Evolutionary conservation across 2,888 invertebrate genomes (phyloP).

Genomic region (Cataglyphis livida): DNA sequence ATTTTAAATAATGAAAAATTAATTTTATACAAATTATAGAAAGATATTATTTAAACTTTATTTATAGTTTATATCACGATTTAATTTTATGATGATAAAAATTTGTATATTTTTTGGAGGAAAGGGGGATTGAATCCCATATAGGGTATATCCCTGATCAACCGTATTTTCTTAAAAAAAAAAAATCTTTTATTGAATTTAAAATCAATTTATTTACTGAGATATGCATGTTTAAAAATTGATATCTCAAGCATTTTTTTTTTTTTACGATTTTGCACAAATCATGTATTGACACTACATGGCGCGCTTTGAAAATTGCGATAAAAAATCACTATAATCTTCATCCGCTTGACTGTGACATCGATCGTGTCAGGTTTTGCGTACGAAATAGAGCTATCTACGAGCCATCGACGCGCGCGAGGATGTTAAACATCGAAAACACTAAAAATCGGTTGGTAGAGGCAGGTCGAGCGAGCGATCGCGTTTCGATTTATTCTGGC

Average conservation of each 20-base stretch:
- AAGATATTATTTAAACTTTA: background rate
- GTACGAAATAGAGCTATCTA: constrained; percentile 47
- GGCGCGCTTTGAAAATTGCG: constrained; percentile 19
- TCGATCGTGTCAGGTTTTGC: constrained; percentile 38
- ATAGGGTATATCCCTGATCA: background rate
- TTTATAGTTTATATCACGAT: background rate
- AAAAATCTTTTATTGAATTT: background rate
- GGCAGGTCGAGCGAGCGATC: constrained; percentile 25
- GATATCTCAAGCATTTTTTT: constrained; percentile 4
- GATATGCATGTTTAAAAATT: constrained; percentile 17
- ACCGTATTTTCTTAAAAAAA: background rate
- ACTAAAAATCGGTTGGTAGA: constrained; percentile 46
- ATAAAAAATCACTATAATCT: constrained; percentile 45
- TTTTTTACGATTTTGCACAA: constrained; percentile 7
- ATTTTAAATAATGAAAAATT: background rate
- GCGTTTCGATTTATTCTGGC: constrained; percentile 45
- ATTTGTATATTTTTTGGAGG: background rate
- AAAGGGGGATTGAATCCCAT: background rate
- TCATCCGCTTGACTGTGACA: constrained; percentile 39
- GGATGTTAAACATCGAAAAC: constrained; percentile 44
- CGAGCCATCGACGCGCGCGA: constrained; percentile 37
- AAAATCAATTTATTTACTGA: background rate
- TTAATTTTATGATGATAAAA: background rate
- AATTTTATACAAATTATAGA: background rate
- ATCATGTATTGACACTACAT: background rate